Base-by-base conservation (phyloP, 2,888 invertebrate genomes). In the Halictus ligatus region DNA sequence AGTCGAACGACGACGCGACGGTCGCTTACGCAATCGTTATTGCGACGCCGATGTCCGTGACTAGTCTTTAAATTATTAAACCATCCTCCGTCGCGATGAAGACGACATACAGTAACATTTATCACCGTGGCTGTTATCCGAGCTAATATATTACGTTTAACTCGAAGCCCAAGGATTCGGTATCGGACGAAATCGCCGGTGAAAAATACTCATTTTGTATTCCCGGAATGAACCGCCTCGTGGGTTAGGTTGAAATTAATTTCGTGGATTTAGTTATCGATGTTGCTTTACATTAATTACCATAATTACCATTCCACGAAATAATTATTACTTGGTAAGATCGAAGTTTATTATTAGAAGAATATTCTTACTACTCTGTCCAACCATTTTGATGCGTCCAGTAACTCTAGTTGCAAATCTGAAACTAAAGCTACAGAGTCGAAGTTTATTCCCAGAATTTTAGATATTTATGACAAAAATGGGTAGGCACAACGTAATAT, bases 21-120 rank as follows among this genome's bases (percentile, higher is more conserved):
- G 69, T 29, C 84, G 88, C 13, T 64, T 89, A 75, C 89, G 88
- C 78, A 89, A 89, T 87, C 83, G 60, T 86, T 81, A 86, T 87
- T 87, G 86, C 89, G 83, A 88, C 83, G 85, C 73, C 81, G 82
- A 81, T 83, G 84, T 80, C 89, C 86, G 84, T 80, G 84, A 87
- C 85, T 76, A 77, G 87, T 85, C 83, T 82, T 75, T 80, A 84
- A 87, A 86, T 88, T 86, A 88, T 81, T 75, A 74, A 88, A 77
- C 80, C 84, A 77, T 83, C 78, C 67, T 58, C 84, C 29, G 18
- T 21, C 77, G n/a, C 54, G 64, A 76, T 46, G 69, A 83, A 76
- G 69, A 82, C 77, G 78, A 64, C 71, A 80, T 54, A 75, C 72
- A n/a, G 40, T 75, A 81, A 80, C 79, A 81, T 89, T 81, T 84